Conservation (phyloP, 2,888 invertebrate species). For the Ectropis crepuscularia region DNA sequence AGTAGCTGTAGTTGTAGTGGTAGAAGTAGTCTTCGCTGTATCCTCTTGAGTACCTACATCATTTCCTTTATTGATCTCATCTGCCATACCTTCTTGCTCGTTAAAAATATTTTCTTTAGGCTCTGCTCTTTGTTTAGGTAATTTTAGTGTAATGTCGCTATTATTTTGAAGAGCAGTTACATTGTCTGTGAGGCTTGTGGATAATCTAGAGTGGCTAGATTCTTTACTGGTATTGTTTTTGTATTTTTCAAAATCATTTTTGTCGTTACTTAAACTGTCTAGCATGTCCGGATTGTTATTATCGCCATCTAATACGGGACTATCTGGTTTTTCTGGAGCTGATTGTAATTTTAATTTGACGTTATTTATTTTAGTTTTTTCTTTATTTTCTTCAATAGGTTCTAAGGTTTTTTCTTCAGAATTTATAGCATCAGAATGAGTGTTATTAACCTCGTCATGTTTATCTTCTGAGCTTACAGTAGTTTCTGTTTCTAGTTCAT, state of each 20-base stretch:
- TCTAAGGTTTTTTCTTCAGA: conserved; percentile 4
- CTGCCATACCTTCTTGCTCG: background rate
- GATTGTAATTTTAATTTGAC: background rate
- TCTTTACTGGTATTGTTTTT: conserved; percentile 11
- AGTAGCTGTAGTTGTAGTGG: background rate
- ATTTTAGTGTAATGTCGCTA: conserved; percentile 33
- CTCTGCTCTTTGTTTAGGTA: conserved; percentile 18
- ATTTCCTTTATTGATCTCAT: conserved; percentile 12
- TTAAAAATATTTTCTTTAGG: conserved; percentile 7
- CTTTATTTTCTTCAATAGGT: conserved; percentile 11
- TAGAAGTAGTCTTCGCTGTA: conserved; percentile 17
- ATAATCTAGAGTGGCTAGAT: conserved; percentile 3
- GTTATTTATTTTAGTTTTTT: conserved; percentile 11
- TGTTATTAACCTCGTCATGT: conserved; percentile 1
- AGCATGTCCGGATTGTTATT: background rate
- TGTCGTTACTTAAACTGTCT: conserved; percentile 19
- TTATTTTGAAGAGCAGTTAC: conserved; percentile 30
- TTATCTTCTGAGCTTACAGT: conserved; percentile 22
- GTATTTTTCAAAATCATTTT: conserved; percentile 28
- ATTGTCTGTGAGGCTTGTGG: conserved; percentile 19
- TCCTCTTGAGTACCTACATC: conserved; percentile 19
- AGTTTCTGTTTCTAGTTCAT: conserved; percentile 28
- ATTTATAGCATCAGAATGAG: background rate
- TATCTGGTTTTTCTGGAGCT: conserved; percentile 12
- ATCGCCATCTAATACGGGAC: conserved; percentile 1